These are phyloP conservation scores for Intoshia linei DNA, from an alignment of 1,140 invertebrate species.

Conservation along the genomic window DNA sequence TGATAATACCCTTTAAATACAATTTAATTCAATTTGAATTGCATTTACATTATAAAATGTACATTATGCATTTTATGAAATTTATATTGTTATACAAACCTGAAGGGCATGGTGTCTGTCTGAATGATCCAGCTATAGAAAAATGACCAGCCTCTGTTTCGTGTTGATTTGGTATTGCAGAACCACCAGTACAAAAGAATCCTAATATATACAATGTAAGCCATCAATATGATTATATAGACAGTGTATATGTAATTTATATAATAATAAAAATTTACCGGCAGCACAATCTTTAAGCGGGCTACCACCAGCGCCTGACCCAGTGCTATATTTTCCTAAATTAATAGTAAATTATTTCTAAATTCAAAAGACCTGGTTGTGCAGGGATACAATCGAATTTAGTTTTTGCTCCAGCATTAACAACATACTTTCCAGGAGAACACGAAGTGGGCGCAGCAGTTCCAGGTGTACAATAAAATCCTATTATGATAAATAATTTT, in stretches of 20 bases:
- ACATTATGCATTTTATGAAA: no score
- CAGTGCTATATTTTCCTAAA: constrained; percentile 16
- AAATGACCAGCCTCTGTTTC: constrained; percentile 13
- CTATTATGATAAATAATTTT: no score
- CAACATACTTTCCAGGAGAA: constrained; percentile 14
- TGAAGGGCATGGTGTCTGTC: constrained; percentile 13
- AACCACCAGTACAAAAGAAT: constrained; percentile 17
- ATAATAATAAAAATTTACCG: no score
- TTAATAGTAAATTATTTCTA: no score
- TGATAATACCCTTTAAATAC: no score
- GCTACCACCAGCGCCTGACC: constrained; percentile 14
- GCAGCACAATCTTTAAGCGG: constrained; percentile 12
- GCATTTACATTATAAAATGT: no score
- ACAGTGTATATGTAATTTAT: no score
- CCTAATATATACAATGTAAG: no score
- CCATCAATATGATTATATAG: no score
- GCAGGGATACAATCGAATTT: constrained; percentile 16
- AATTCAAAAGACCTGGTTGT: no score
- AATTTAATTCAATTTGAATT: no score
- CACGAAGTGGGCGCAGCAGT: constrained; percentile 12
- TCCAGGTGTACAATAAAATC: constrained; percentile 15
- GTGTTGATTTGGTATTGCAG: constrained; percentile 12
- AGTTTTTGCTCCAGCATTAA: constrained; percentile 14
- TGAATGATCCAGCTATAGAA: constrained; percentile 12
- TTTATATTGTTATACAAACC: no score